These are phyloP conservation scores for Andricus curvator DNA, from an alignment of 2,888 invertebrate genomes.

Conservation along the genomic window DNA sequence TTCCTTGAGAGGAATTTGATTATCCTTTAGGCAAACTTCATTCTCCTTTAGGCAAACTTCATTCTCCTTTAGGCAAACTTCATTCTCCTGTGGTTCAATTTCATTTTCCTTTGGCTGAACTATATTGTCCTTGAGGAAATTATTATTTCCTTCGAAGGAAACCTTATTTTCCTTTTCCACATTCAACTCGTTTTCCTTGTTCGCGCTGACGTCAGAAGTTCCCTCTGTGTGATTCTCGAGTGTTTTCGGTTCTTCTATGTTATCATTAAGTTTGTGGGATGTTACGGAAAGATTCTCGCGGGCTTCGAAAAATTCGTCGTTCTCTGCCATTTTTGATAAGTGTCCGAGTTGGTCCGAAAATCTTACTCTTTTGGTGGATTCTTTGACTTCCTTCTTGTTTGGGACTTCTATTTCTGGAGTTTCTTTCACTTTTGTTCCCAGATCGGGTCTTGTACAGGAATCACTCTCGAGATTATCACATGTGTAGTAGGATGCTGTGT, in stretches of 20 bases:
- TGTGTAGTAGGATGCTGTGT: neutral
- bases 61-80: neutral
- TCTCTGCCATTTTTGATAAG: neutral
- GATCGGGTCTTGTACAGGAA: neutral
- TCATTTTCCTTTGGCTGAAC: neutral
- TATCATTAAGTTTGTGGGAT: neutral
- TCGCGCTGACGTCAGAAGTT: slow-evolving; percentile 3
- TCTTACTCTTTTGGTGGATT: slow-evolving; percentile 17
- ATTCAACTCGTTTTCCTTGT: slow-evolving; percentile 4
- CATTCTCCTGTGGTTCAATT: neutral
- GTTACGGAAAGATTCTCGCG: neutral
- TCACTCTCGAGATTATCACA: neutral
- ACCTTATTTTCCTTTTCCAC: slow-evolving; percentile 15
- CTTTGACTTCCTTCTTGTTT: neutral
- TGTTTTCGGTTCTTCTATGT: neutral
- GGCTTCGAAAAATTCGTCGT: slow-evolving; percentile 29
- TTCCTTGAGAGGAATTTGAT: neutral
- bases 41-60: neutral
- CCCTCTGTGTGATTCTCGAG: neutral
- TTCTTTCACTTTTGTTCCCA: neutral
- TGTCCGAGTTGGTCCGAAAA: slow-evolving; percentile 13
- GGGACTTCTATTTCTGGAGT: neutral
- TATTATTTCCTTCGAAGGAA: neutral
- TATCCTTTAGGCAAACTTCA: neutral
- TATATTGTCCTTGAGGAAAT: neutral